A percentile compares a stretch with the other conserved stretches of the same genome.
These are phyloP conservation scores for Platichthys flesus DNA, from an alignment of 2,113 vertebrate genomes.

Conservation along the genomic window DNA sequence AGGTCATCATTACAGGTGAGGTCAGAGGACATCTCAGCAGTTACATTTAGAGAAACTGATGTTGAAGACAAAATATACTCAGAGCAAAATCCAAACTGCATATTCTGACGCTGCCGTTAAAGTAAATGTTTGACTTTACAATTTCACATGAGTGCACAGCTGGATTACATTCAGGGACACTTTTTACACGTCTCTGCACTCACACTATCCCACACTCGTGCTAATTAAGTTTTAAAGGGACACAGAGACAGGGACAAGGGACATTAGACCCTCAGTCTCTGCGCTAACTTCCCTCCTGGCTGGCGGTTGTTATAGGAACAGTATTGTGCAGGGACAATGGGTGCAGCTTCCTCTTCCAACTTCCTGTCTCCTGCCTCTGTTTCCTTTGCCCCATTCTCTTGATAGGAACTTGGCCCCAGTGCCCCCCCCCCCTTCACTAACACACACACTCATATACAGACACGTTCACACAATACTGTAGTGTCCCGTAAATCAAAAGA, in stretches of 20 bases:
- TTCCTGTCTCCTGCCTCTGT: conserved; percentile 87
- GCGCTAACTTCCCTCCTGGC: conserved; percentile 63
- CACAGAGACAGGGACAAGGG: conserved; percentile 13
- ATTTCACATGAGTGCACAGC: background rate
- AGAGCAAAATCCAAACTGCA: background rate
- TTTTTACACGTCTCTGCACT: conserved; percentile 1
- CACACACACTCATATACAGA: conserved; percentile 11
- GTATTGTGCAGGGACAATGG: conserved; percentile 86
- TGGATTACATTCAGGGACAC: background rate
- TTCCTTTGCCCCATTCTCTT: conserved; percentile 85
- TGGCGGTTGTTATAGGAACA: conserved; percentile 80
- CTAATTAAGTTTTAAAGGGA: conserved; percentile 47
- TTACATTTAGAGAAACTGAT: background rate
- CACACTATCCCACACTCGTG: conserved; percentile 6
- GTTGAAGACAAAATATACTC: background rate
- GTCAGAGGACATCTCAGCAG: background rate
- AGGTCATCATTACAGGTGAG: conserved; percentile 96
- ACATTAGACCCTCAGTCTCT: conserved; percentile 35
- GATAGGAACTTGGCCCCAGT: conserved; percentile 80
- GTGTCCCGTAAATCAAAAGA: conserved; percentile 54
- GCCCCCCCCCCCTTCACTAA: conserved; percentile 24
- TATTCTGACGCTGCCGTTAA: background rate
- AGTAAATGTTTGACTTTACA: background rate
- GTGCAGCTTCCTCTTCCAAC: conserved; percentile 87
- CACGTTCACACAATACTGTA: conserved; percentile 44